A percentile compares a stretch with the other conserved stretches of the same genome.
Conservation (phyloP, 1,140 invertebrate species). For the Diorhabda elongata region DNA sequence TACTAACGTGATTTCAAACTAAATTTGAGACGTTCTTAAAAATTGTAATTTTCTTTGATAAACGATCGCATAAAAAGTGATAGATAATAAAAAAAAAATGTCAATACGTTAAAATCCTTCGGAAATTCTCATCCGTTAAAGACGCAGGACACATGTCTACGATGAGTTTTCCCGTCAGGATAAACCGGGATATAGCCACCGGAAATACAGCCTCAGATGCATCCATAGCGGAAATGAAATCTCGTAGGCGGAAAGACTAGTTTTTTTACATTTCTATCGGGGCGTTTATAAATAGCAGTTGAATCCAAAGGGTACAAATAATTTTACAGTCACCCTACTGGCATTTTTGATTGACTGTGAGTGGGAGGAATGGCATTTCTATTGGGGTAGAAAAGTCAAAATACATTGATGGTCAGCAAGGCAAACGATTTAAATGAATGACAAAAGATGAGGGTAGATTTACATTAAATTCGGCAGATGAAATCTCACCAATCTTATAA, state of each 20-base stretch:
- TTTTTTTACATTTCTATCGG: slow-evolving; percentile 28
- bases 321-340: slow-evolving; percentile 7
- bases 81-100: neutral
- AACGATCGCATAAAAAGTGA: too few species aligned
- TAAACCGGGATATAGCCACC: slow-evolving; percentile 55
- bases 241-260: slow-evolving; percentile 53
- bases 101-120: neutral
- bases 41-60: too few species aligned
- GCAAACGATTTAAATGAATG: too few species aligned
- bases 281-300: slow-evolving; percentile 15
- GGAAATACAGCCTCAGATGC: slow-evolving; percentile 53
- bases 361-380: too few species aligned
- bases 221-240: slow-evolving; percentile 55
- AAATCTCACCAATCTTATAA: too few species aligned
- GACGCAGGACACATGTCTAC: slow-evolving; percentile 43
- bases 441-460: too few species aligned
- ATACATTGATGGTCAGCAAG: too few species aligned
- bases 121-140: neutral
- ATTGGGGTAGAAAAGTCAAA: too few species aligned
- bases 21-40: too few species aligned
- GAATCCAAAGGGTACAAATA: slow-evolving; percentile 19
- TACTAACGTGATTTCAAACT: too few species aligned
- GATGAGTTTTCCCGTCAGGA: slow-evolving; percentile 43
- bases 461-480: too few species aligned
- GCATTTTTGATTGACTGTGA: slow-evolving; percentile 6